Evolutionary conservation across 2,888 invertebrate genomes (phyloP), one percentile per base, ranked within the genome.

Genomic region (Pyrochroa serraticornis): DNA sequence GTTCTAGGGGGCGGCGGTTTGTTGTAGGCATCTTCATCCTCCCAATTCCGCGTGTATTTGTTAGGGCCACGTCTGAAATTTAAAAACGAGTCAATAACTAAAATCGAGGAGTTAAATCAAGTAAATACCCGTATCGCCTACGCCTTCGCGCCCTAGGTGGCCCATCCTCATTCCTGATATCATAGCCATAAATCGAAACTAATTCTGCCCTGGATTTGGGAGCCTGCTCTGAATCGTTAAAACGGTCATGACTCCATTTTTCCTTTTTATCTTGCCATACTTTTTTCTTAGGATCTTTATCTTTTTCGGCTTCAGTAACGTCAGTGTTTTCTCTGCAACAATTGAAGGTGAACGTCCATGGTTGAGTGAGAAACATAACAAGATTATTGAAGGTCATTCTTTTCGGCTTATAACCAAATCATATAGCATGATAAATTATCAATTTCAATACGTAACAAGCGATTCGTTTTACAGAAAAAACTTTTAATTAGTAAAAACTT

Each of bases 31-130:
- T 92, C 92, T 75, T 93, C 93, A 75, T 95, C 95, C 75, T 95
- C 93, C 94, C 95, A 95, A 57, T 92, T 93, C 7, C 95, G 85
- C 0, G 91, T 93, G 77, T 95, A 95, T 77, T 94, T 95, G 75
- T 90, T 94, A 0, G 95, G 95, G 0, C 95, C 94, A 50, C 95
- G 92, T 0, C 92, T 92, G 72, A 39, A 68, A 48, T 7, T 7
- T 35, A 41, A 8, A n/a, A 45, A 43, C 43, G 14, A 10, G 12
- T 35, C 12, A 13, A 12, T 9, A 31, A 14, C 22, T 36, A 41
- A 31, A 9, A 14, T 37, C 22, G 45, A 44, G 3, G n/a, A n/a
- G n/a, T n/a, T n/a, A 32, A n/a, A 13, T 2, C 7, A 7, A 46
- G 7, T 9, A 56, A 32, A 71, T 79, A 92, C 92, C 93, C 94